Evolutionary conservation across 2,888 invertebrate genomes (phyloP), one percentile per base, ranked within the genome.

Genomic region (Troides helena): DNA sequence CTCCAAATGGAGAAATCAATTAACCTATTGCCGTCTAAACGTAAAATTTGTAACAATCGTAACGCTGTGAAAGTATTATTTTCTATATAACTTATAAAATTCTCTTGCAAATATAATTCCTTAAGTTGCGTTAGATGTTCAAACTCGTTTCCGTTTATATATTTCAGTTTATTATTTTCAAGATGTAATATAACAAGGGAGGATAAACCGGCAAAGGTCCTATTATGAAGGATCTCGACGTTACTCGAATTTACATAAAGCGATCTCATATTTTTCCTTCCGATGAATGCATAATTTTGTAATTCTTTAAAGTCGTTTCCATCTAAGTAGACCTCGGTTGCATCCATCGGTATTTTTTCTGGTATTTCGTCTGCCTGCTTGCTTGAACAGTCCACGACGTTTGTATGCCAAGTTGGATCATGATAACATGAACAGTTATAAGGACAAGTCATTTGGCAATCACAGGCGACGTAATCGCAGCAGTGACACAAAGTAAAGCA

Each of bases 361-460:
- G 98, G 98, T 78, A 98, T 95, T 84, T 96, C 95, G 73, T 93
- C 90, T 80, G 96, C 95, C 82, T 94, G 94, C 86, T 97, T 96
- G 59, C 95, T 95, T 74, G 97, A 97, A 88, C 98, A 98, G 86
- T 98, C 98, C 60, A 98, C 98, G 23, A 98, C 96, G 86, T 98
- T 98, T 70, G 97, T 97, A 78, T 96, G 96, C 97, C 98, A 98
- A 67, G 97, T 96, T 80, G 97, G 97, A 85, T 99, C 98, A 85
- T 98, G 98, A 90, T 97, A 98, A 87, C 99, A 99, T 75, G 96
- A 96, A 89, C 99, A 99, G 84, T 97, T 97, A 79, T 95, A 94
- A 12, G 99, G 99, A 81, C 99, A 99, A 72, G 97, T 98, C 97
- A 98, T 98, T 93, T 98, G 97, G 90, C 99, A 99, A 89, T 98